phyloP scores from a whole-genome alignment of 2,888 invertebrate genomes.

The Oxycera nigricornis region DNA sequence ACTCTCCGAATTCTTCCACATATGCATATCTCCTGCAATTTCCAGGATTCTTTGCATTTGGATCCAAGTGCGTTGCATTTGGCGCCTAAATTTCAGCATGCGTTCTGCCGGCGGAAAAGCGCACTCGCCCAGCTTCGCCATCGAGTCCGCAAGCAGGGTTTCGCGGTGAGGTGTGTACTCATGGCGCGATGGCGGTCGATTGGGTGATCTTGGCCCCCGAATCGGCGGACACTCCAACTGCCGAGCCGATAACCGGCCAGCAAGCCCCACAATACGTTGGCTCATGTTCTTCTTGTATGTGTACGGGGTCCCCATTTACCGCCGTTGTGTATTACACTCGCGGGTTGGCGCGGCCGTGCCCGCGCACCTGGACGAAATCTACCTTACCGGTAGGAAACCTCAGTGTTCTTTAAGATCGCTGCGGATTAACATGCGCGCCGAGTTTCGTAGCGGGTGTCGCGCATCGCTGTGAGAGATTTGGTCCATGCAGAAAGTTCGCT shows the following conservation, averaged over 20 bases:
- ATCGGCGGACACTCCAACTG: neutral
- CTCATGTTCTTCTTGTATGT: neutral
- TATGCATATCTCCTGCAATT: no score
- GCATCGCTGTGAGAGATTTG: neutral
- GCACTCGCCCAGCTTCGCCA: neutral
- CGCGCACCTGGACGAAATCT: constrained; percentile 22
- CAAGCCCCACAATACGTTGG: neutral
- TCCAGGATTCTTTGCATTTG: no score
- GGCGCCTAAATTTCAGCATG: constrained; percentile 3
- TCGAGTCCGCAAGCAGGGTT: neutral
- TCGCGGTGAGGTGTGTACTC: constrained; percentile 5
- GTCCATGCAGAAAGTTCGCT: neutral
- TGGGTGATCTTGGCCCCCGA: constrained; percentile 38
- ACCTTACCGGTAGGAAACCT: constrained; percentile 35
- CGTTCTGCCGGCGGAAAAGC: constrained; percentile 17
- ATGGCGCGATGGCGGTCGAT: constrained; percentile 38
- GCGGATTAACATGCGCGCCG: constrained; percentile 44
- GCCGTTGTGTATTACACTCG: neutral
- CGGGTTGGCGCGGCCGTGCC: neutral
- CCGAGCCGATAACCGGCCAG: neutral
- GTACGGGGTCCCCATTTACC: neutral
- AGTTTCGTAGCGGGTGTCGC: neutral
- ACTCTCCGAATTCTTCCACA: no score
- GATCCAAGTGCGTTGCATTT: no score
- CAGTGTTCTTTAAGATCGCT: constrained; percentile 47